Base-by-base conservation (phyloP, 2,888 invertebrate genomes). In the Thalpophila matura region DNA sequence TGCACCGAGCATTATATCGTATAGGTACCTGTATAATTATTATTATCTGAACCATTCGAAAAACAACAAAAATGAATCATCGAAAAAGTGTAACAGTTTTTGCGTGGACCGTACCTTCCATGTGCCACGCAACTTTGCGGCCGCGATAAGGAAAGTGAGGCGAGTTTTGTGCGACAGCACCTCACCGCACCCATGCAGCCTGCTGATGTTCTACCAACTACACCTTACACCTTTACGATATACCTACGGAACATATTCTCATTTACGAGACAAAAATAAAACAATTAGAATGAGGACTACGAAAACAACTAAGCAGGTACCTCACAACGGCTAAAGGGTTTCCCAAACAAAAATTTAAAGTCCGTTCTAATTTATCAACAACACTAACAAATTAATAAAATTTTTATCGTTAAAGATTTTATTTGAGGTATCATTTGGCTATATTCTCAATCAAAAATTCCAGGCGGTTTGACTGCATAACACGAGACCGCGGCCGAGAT, bases 401-500 rank as follows among this genome's bases (percentile, higher is more conserved):
- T 56, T 65, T 66, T 54, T 58, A 70, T 72, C 24, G 50, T 51
- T 38, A 54, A 70, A 67, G 69, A 74, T 71, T 62, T 71, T 74
- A 69, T 77, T 69, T 67, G 31, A 69, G 22, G 31, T 76, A 65
- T 66, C 50, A 54, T 74, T 77, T 60, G 70, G 59, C 53, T 66
- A 74, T 75, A 53, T 43, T 77, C 66, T 80, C 63, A 74, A 80
- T 81, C 66, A 76, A 74, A 81, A 64, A 81, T 76, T 81, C 80
- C 80, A 70, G 74, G 29, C 74, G 74, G 79, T 77, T 77, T 78
- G 74, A 77, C 74, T 72, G 73, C 76, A 78, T 67, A 78, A 71
- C 63, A 79, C 61, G 61, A 64, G 83, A 85, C 84, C 85, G 74
- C 85, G 85, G 86, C 84, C 83, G 57, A 84, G 84, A 87, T 88